Evolutionary conservation across 2,797 vertebrate genomes (phyloP), one percentile per base, ranked within the genome.

Genomic region (Pseudomugil gertrudae): DNA sequence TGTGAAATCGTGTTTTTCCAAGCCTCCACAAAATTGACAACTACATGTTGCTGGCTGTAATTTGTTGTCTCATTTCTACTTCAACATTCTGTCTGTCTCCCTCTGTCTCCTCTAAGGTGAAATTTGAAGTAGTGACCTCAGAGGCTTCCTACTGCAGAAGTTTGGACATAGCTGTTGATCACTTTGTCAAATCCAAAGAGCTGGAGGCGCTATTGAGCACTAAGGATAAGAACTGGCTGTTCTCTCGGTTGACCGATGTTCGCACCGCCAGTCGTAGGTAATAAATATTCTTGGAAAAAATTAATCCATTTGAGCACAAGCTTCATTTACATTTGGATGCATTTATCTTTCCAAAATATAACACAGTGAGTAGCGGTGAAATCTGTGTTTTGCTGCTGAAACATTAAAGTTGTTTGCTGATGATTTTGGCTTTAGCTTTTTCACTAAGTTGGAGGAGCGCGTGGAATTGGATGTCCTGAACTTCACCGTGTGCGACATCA

Each of bases 181-280:
- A 98, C 52, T 99, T 99, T 88, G 96, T 97, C 61, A 94, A 91
- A 53, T 96, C 91, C 0, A 64, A 92, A 26, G 92, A 93, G 53
- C 92, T 99, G 48, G 95, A 94, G 52, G 71, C 74, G 0, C 85
- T 95, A 72, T 86, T 99, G 72, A 88, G 91, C 70, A 93, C 93
- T 56, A 96, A 99, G 80, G 96, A 99, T 1, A 95, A 93, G 58
- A 97, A 96, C 75, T 99, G 98, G 97, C 95, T 99, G 19, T 99
- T 99, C 83, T 99, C 98, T 2, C 92, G 96, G 13, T 90, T 99
- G 2, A 87, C 91, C 0, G 97, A 99, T 0, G 97, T 99, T 19
- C 94, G 95, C 0, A 94, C 95, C 1, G 94, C 98, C 90, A 99
- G 97, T 23, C 93, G 95, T 88, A 96, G 91, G 98, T 95, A n/a